These are phyloP conservation scores for Pachyrhynchus sulphureomaculatus DNA, from an alignment of 1,140 invertebrate genomes.

Conservation along the genomic window DNA sequence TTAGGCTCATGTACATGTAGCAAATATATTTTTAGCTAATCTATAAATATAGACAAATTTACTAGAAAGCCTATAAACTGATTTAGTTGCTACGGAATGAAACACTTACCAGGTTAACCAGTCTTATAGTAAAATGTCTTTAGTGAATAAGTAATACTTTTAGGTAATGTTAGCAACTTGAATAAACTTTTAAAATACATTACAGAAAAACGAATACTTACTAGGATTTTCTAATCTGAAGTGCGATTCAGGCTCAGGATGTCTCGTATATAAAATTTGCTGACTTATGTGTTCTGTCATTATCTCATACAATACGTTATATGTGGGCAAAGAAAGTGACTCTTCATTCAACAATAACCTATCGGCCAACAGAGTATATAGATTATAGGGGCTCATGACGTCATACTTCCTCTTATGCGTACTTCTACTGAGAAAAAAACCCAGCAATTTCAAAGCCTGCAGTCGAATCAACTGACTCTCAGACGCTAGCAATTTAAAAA, in stretches of 20 bases:
- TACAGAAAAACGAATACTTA: constrained; percentile 65
- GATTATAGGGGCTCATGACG: constrained; percentile 96
- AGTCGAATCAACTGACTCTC: constrained; percentile 94
- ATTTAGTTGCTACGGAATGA: too few relatives aligned
- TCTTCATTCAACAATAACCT: constrained; percentile 87
- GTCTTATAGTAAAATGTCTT: too few relatives aligned
- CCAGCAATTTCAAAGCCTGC: constrained; percentile 92
- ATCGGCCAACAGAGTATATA: constrained; percentile 95
- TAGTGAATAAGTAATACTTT: too few relatives aligned
- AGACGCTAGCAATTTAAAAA: constrained; percentile 95
- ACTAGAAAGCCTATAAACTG: too few relatives aligned
- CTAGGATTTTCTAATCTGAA: constrained; percentile 97
- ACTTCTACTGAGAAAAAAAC: constrained; percentile 92
- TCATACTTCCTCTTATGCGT: constrained; percentile 98
- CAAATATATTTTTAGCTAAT: too few relatives aligned
- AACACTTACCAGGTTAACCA: too few relatives aligned
- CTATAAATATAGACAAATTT: too few relatives aligned
- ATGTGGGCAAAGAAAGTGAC: constrained; percentile 87
- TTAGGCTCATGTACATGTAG: too few relatives aligned
- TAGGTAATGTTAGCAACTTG: too few relatives aligned
- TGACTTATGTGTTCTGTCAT: constrained; percentile 96
- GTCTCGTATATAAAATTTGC: constrained; percentile 87
- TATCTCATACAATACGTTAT: constrained; percentile 99
- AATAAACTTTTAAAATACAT: too few relatives aligned
- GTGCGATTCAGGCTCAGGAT: constrained; percentile 91